These are phyloP conservation scores for Apodemia hepburni DNA, from an alignment of 2,888 invertebrate species.

Conservation along the genomic window DNA sequence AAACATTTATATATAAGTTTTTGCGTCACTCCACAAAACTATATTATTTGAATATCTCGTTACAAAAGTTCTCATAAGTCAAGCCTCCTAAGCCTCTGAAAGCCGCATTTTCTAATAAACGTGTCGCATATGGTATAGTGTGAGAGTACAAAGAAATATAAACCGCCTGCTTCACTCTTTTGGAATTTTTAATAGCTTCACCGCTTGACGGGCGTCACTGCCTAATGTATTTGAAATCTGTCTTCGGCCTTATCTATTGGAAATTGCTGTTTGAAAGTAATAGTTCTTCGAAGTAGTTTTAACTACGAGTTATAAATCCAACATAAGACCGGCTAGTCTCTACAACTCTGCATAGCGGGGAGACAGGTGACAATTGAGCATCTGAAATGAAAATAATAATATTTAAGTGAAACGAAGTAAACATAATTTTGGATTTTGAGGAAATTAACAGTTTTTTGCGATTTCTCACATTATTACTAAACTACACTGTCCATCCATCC, in stretches of 20 bases:
- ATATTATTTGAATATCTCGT: constrained; percentile 15
- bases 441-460: too few species aligned
- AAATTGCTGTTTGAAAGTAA: constrained; percentile 75
- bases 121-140: constrained; percentile 47
- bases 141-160: constrained; percentile 39
- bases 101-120: constrained; percentile 54
- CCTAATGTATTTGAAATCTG: constrained; percentile 78
- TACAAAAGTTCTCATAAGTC: constrained; percentile 18
- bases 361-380: constrained; percentile 38
- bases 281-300: constrained; percentile 71
- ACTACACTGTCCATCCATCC: too few species aligned
- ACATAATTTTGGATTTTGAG: too few species aligned
- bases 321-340: constrained; percentile 56
- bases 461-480: too few species aligned
- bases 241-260: constrained; percentile 74
- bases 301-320: constrained; percentile 76
- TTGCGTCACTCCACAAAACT: constrained; percentile 8
- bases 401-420: too few species aligned
- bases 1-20: constrained; percentile 5
- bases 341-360: constrained; percentile 62
- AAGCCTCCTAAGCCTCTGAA: constrained; percentile 24
- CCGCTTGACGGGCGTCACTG: constrained; percentile 48
- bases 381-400: background rate
- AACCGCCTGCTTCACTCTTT: constrained; percentile 44
- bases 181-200: constrained; percentile 76